Conservation (phyloP, 2,888 invertebrate species). For the Plutella xylostella region DNA sequence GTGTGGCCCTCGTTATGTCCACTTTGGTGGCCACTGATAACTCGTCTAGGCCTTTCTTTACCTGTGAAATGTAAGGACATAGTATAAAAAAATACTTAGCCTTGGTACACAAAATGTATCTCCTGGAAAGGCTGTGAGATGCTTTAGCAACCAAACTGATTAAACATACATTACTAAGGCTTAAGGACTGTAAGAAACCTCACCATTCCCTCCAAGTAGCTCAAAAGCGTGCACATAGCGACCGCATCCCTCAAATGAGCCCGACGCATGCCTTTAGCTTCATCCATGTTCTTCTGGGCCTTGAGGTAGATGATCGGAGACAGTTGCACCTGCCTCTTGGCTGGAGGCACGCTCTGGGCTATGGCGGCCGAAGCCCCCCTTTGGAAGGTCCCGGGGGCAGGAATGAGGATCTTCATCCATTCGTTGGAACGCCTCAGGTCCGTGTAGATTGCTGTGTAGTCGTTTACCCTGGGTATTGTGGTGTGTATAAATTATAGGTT, state of each 20-base stretch:
- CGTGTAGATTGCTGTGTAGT: slow-evolving; percentile 77
- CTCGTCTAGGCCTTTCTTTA: slow-evolving; percentile 74
- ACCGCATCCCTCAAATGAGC: slow-evolving; percentile 91
- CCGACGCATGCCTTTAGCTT: slow-evolving; percentile 83
- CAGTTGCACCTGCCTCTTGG: slow-evolving; percentile 70
- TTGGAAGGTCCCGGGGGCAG: slow-evolving; percentile 76
- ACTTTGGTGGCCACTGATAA: slow-evolving; percentile 76
- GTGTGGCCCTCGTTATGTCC: slow-evolving; percentile 79
- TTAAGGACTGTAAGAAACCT: slow-evolving; percentile 9
- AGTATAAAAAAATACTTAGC: not conserved
- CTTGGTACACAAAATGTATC: not conserved
- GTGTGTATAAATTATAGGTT: too few relatives aligned
- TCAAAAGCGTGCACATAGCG: slow-evolving; percentile 88
- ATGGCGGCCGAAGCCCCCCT: slow-evolving; percentile 80
- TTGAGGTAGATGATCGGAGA: slow-evolving; percentile 90
- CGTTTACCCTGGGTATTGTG: slow-evolving; percentile 68
- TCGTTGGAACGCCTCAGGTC: slow-evolving; percentile 75
- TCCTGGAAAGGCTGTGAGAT: too few relatives aligned
- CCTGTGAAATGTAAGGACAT: slow-evolving; percentile 23
- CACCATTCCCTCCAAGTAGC: slow-evolving; percentile 44
- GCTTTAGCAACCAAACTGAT: too few relatives aligned
- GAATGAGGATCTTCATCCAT: slow-evolving; percentile 76
- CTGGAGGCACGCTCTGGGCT: slow-evolving; percentile 67
- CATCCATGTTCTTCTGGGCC: slow-evolving; percentile 86
- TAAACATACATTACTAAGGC: too few relatives aligned